Percentiles rank a stretch among this genome's conserved stretches.
phyloP scores from a whole-genome alignment of 64 coral and sea anemone species.

The Exaiptasia diaphana region DNA sequence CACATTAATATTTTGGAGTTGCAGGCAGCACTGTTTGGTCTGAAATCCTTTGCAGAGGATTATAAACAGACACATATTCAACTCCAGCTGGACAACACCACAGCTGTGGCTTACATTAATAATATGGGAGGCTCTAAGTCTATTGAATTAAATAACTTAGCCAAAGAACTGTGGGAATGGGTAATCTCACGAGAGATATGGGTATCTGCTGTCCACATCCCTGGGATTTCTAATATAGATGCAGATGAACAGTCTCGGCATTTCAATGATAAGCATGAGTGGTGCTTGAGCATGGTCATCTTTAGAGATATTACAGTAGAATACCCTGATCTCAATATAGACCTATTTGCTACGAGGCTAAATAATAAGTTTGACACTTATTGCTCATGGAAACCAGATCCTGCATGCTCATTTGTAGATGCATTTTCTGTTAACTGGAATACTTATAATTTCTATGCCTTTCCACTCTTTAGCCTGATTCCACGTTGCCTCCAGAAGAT shows the following conservation, averaged over 20 bases:
- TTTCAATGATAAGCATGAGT: conserved; percentile 46
- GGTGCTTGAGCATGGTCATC: conserved; percentile 20
- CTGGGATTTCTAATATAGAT: conserved; percentile 45
- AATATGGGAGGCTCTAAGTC: conserved; percentile 70
- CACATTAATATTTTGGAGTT: conserved; percentile 43
- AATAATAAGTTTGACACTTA: conserved; percentile 61
- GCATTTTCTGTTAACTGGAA: conserved; percentile 66
- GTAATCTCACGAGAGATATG: conserved; percentile 33
- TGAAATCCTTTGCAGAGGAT: conserved; percentile 41
- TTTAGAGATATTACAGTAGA: conserved; percentile 25
- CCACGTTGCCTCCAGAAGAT: conserved; percentile 68
- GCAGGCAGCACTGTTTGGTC: conserved; percentile 32
- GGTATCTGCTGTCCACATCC: conserved; percentile 28
- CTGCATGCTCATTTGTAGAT: conserved; percentile 65
- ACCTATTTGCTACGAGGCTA: conserved; percentile 68
- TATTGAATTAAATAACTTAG: conserved; percentile 5
- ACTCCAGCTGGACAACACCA: conserved; percentile 56
- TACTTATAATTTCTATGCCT: conserved; percentile 53
- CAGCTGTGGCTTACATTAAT: conserved; percentile 58
- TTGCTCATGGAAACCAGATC: conserved; percentile 78
- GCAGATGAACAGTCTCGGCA: conserved; percentile 40
- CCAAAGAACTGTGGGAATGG: conserved; percentile 57
- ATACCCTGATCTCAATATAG: conserved; percentile 61
- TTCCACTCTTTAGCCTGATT: conserved; percentile 73
- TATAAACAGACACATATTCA: conserved; percentile 22